Base-by-base conservation (phyloP, 2,113 vertebrate species). In the Plecotus auritus region DNA sequence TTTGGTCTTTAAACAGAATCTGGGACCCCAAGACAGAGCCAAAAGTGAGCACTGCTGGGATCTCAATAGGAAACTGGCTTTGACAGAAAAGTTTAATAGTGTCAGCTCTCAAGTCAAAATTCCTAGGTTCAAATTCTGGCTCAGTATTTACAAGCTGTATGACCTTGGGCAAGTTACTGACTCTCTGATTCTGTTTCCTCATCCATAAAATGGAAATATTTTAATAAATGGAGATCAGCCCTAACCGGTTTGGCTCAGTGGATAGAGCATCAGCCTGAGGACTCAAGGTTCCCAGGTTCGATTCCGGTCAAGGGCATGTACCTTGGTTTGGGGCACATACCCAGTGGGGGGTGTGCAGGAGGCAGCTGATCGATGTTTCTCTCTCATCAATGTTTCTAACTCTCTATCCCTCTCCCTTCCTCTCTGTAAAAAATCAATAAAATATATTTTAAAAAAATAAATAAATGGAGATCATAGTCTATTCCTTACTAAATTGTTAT, bases 121-220 rank as follows among this genome's bases (percentile, higher is more conserved):
- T 54, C 18, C 23, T 54, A 73, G n/a, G 8, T 77, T 88, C 45
- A 91, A 92, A 92, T 49, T 88, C 93, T 66, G 45, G 37, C 64
- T 92, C 72, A 66, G 51, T 78, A 90, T 30, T 93, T 42, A 85
- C 56, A 40, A 35, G 80, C 32, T 93, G 9, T 72, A 40, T 91
- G 54, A 96, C 40, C 61, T 94, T 81, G 76, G 22, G 59, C 51
- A 88, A 88, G 20, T 95, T 40, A 95, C 23, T 73, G 17, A 78
- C 78, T 89, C 54, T 85, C n/a, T 74, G 66, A 87, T 14, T 66
- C 45, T 93, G n/a, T 88, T 49, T 97, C 66, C 64, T 93, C 56
- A 51, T n/a, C 77, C 67, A 35, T 74, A 94, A 96, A 81, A 90
- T 54, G 42, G 30, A 95, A 91, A 40, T 59, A 67, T 67, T 86